phyloP scores from a whole-genome alignment of 1,140 invertebrate species.

The Drosophila tsacasi region DNA sequence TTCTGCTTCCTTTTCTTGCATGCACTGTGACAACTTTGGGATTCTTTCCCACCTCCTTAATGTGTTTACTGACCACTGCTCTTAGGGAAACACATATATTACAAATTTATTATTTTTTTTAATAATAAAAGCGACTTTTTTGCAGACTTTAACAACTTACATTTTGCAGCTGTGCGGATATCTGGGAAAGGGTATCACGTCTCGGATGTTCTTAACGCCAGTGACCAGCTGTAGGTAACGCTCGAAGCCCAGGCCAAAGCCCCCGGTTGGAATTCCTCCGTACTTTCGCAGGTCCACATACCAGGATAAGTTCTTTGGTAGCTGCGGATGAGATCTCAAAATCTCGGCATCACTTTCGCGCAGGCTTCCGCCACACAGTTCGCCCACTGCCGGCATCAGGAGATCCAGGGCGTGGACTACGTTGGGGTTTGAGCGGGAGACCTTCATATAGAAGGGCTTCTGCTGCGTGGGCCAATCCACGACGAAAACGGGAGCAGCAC shows the following conservation, averaged over 20 bases:
- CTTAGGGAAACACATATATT: slow-evolving; percentile 25
- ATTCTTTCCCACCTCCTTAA: background rate
- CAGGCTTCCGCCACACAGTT: slow-evolving; percentile 96
- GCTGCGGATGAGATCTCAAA: slow-evolving; percentile 87
- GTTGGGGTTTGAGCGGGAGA: slow-evolving; percentile 86
- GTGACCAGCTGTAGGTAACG: slow-evolving; percentile 94
- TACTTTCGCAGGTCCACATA: slow-evolving; percentile 96
- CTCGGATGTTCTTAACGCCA: slow-evolving; percentile 94
- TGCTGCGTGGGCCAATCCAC: slow-evolving; percentile 93
- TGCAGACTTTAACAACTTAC: slow-evolving; percentile 85
- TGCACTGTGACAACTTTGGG: background rate
- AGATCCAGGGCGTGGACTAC: slow-evolving; percentile 92
- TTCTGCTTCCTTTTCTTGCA: background rate
- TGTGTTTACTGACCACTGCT: background rate
- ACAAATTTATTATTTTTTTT: slow-evolving; percentile 15
- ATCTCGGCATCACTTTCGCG: slow-evolving; percentile 92
- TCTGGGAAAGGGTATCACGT: slow-evolving; percentile 97
- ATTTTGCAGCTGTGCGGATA: slow-evolving; percentile 95
- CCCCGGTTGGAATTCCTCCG: slow-evolving; percentile 95
- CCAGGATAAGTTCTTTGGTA: slow-evolving; percentile 91
- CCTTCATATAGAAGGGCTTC: slow-evolving; percentile 98
- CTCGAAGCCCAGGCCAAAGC: slow-evolving; percentile 98
- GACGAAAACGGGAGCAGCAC: slow-evolving; percentile 94
- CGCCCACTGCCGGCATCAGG: slow-evolving; percentile 94
- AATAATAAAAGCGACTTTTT: slow-evolving; percentile 18